phyloP scores from a whole-genome alignment of 2,797 vertebrate genomes.

The Champsocephalus gunnari region DNA sequence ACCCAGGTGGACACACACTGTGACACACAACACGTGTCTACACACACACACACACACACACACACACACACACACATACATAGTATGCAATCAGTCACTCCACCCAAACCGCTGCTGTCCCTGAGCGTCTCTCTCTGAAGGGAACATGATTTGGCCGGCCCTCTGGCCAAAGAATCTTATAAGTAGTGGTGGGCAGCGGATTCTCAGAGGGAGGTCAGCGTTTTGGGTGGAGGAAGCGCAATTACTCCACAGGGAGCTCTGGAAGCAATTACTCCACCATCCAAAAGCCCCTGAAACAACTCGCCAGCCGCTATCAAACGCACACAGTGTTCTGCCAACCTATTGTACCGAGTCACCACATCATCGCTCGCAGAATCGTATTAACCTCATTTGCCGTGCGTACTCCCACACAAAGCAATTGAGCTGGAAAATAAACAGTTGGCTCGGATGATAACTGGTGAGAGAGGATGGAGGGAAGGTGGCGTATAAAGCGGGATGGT shows the following conservation, averaged over 20 bases:
- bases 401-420: conserved; percentile 49
- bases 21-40: background rate
- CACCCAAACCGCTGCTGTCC: conserved; percentile 51
- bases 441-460: conserved; percentile 45
- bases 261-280: conserved; percentile 81
- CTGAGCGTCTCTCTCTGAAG: conserved; percentile 46
- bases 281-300: conserved; percentile 77
- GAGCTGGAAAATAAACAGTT: conserved; percentile 60
- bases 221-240: conserved; percentile 68
- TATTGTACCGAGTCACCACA: conserved; percentile 67
- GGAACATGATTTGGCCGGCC: conserved; percentile 59
- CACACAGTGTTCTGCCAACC: conserved; percentile 52
- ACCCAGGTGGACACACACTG: conserved; percentile 38
- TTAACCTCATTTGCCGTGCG: conserved; percentile 60
- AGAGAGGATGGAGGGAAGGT: conserved; percentile 32
- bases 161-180: conserved; percentile 52
- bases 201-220: conserved; percentile 65
- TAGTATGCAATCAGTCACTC: conserved; percentile 38
- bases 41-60: background rate
- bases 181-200: conserved; percentile 63
- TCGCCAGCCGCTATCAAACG: conserved; percentile 59
- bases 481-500: conserved; percentile 16
- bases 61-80: background rate
- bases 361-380: conserved; percentile 50
- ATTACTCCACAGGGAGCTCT: conserved; percentile 81